Base-by-base conservation (phyloP, 2,113 vertebrate genomes). In the Oxygymnocypris stewartii region DNA sequence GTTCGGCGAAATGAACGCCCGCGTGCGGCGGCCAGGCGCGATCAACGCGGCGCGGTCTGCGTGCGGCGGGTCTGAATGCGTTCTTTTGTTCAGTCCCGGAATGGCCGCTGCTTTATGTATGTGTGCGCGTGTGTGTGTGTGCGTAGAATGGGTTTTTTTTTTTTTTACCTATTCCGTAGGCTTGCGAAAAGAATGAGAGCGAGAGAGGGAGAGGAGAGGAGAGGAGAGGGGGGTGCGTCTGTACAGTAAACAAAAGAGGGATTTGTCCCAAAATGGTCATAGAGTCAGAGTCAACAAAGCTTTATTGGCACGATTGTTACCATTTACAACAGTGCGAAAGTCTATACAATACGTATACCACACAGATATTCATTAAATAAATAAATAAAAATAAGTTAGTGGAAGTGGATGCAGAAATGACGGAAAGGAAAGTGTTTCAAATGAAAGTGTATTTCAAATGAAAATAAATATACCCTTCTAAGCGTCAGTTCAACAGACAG, bases 21-120 rank as follows among this genome's bases (percentile, higher is more conserved):
- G 9, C 65, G 14, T 3, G 35, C 35, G 77, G 61, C 49, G 9
- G 25, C 1, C 57, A 10, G 57, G n/a, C 44, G 31, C 59, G 44
- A 31, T 6, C 67, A 82, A 79, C 71, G 49, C 25, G 31, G 7
- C 25, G 86, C 81, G 90, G 90, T 90, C 67, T 74, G 91, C 88
- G 89, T 79, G 47, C 75, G 80, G 20, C 86, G 85, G 88, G 84
- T 77, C 91, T 90, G 89, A 91, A 93, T 89, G 91, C 91, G 90
- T 92, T 95, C 94, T 95, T 95, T 96, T 95, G 94, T 96, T 96
- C 94, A 91, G 92, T 92, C 92, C 89, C 91, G 92, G 94, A 95
- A 96, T 96, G 95, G 96, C 96, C 95, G 95, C 95, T 93, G 91
- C 44, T 67, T 31, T 82, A 6, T 94, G 93, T 93, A 42, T 71